Conservation (phyloP, 2,797 vertebrate species). For the Pachyuromys duprasi region DNA sequence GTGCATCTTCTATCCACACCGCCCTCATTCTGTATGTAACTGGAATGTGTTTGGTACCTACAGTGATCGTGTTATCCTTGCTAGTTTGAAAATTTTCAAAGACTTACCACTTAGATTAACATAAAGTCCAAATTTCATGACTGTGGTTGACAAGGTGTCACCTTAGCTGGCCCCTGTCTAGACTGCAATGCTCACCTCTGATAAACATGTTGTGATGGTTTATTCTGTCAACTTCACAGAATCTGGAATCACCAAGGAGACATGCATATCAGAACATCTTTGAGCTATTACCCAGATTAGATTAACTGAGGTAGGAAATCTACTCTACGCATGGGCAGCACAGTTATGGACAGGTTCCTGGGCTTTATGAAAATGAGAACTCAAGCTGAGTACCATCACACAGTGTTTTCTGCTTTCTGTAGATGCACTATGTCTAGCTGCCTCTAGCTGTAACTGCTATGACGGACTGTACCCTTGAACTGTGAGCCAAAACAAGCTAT, state of each 20-base stretch:
- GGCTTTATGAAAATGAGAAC: neutral
- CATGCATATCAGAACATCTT: neutral
- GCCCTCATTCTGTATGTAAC: neutral
- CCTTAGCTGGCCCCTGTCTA: neutral
- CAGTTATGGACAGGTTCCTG: neutral
- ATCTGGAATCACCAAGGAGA: neutral
- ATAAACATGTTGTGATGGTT: neutral
- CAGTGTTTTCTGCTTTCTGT: neutral
- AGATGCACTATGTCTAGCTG: neutral
- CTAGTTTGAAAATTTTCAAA: conserved; percentile 16
- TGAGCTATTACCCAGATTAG: neutral
- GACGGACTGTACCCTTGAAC: neutral
- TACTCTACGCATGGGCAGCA: neutral
- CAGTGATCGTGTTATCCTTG: neutral
- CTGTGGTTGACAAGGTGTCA: neutral
- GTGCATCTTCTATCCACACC: neutral
- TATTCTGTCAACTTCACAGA: neutral
- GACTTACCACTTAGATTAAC: neutral
- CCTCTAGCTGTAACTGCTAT: neutral
- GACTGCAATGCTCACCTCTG: neutral
- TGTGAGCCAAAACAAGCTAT: neutral
- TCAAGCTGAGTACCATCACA: neutral
- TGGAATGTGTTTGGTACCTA: neutral
- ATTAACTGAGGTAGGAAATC: neutral
- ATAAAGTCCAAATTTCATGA: neutral